Evolutionary conservation across 2,113 vertebrate species (phyloP).

Genomic region (Eulemur rufifrons): DNA sequence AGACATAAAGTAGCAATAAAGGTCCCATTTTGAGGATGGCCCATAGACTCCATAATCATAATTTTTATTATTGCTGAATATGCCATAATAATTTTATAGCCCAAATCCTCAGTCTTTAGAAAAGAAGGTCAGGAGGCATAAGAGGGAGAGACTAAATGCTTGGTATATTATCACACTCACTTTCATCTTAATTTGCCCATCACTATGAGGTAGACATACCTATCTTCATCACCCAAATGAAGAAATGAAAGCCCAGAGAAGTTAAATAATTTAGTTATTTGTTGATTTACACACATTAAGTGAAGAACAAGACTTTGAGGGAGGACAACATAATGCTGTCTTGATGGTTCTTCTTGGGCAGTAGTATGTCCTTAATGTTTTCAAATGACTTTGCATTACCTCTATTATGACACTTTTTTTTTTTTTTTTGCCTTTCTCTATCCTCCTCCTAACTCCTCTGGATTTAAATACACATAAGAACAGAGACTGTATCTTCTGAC

Average conservation of each 20-base stretch:
- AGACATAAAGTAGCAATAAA: not conserved
- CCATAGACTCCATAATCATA: not conserved
- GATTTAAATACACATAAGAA: not conserved
- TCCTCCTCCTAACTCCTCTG: not conserved
- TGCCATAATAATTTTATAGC: not conserved
- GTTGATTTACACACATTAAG: not conserved
- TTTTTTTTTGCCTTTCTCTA: not conserved
- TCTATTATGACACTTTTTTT: not conserved
- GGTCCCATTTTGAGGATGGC: not conserved
- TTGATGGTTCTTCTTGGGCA: not conserved
- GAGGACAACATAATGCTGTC: not conserved
- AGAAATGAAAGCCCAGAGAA: too few species aligned
- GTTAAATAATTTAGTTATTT: not conserved
- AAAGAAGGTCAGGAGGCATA: not conserved
- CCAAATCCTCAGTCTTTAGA: not conserved
- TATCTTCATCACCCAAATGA: not conserved
- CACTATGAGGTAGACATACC: not conserved
- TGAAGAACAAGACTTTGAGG: not conserved
- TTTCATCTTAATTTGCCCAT: not conserved
- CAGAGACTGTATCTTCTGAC: not conserved
- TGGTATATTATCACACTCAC: not conserved
- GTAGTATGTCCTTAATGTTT: not conserved
- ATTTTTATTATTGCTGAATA: not conserved
- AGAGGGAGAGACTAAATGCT: not conserved
- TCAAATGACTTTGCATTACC: not conserved